These are phyloP conservation scores for Panzeria rudis DNA, from an alignment of 2,888 invertebrate genomes.

Conservation along the genomic window DNA sequence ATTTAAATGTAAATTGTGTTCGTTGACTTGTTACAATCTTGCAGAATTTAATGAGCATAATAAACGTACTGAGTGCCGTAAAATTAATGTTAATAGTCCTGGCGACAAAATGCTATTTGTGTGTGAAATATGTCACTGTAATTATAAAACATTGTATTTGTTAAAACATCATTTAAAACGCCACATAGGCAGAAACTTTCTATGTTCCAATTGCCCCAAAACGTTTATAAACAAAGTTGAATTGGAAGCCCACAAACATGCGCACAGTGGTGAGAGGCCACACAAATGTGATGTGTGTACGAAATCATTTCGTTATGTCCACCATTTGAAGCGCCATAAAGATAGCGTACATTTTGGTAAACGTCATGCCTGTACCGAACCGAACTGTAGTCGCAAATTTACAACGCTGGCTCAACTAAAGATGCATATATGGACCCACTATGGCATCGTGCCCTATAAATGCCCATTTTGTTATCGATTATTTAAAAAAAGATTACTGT, in stretches of 20 bases:
- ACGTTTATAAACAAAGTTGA: conserved; percentile 73
- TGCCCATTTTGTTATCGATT: conserved; percentile 76
- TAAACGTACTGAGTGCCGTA: conserved; percentile 42
- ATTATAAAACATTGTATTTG: conserved; percentile 76
- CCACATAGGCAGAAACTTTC: conserved; percentile 73
- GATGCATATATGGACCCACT: conserved; percentile 75
- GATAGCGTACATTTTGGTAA: conserved; percentile 75
- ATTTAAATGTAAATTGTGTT: conserved; percentile 64
- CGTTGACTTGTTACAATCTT: conserved; percentile 35
- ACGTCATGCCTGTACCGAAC: conserved; percentile 73
- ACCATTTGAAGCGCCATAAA: conserved; percentile 79
- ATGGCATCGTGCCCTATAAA: conserved; percentile 73
- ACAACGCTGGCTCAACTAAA: conserved; percentile 73
- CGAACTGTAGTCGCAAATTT: conserved; percentile 75
- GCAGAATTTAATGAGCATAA: conserved; percentile 50
- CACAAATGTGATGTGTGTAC: conserved; percentile 76
- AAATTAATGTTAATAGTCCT: neutral
- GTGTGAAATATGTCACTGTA: conserved; percentile 77
- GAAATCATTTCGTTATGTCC: conserved; percentile 77
- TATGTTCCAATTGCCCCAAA: conserved; percentile 76
- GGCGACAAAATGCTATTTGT: conserved; percentile 68
- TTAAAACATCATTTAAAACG: conserved; percentile 78
- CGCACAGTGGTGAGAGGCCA: conserved; percentile 69
- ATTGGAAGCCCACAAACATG: conserved; percentile 73
- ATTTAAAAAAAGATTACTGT: conserved; percentile 77